Evolutionary conservation across 2,888 invertebrate genomes (phyloP).

Genomic region (Phasia obesa): DNA sequence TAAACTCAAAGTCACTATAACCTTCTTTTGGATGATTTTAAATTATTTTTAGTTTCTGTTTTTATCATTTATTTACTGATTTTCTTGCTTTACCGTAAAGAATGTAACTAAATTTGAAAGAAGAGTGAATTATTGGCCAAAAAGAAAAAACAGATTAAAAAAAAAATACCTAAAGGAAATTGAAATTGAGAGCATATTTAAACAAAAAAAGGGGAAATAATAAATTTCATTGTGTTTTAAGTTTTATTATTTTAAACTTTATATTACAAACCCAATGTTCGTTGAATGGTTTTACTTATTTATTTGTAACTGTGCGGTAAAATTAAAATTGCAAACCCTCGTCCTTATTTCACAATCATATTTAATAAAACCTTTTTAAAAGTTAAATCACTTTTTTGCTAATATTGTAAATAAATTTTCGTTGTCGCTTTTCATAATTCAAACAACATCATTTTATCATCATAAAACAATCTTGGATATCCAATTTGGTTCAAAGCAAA

Average conservation of each 20-base stretch:
- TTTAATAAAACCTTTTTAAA: too few species aligned
- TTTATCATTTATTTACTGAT: slow-evolving; percentile 42
- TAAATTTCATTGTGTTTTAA: slow-evolving; percentile 13
- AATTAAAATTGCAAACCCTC: too few species aligned
- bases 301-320: too few species aligned
- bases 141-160: background rate
- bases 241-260: slow-evolving; percentile 29
- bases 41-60: slow-evolving; percentile 62
- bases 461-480: slow-evolving; percentile 68
- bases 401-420: slow-evolving; percentile 54
- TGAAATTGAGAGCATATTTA: slow-evolving; percentile 54
- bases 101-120: slow-evolving; percentile 55
- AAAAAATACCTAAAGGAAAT: slow-evolving; percentile 24
- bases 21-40: slow-evolving; percentile 54
- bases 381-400: too few species aligned
- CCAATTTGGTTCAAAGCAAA: slow-evolving; percentile 71
- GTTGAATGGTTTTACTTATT: too few species aligned
- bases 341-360: too few species aligned
- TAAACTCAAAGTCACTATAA: slow-evolving; percentile 48
- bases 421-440: slow-evolving; percentile 52
- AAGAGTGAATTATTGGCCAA: slow-evolving; percentile 60
- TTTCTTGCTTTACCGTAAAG: slow-evolving; percentile 15
- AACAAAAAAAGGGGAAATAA: background rate
- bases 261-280: background rate
- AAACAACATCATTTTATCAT: slow-evolving; percentile 57